These are phyloP conservation scores for Notechis scutatus DNA, from an alignment of 2,113 vertebrate species.

Conservation along the genomic window DNA sequence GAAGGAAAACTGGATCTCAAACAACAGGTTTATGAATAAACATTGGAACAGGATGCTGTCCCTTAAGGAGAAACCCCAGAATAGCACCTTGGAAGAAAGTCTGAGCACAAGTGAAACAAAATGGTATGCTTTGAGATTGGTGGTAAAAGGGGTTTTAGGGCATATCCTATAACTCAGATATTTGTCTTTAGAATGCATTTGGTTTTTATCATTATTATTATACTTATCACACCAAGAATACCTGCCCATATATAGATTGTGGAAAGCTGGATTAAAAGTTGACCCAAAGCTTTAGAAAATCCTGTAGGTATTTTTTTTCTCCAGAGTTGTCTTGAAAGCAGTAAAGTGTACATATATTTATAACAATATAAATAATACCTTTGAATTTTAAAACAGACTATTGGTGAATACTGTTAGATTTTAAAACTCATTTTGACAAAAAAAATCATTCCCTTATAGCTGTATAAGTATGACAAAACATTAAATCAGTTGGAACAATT, in stretches of 20 bases:
- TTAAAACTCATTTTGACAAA: too few relatives aligned
- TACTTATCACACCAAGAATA: not conserved
- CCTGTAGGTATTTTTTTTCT: not conserved
- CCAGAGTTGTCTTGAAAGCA: not conserved
- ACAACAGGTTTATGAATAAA: constrained; percentile 44
- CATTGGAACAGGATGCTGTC: not conserved
- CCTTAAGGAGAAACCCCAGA: constrained; percentile 24
- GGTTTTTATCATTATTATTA: not conserved
- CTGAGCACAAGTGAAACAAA: constrained; percentile 28
- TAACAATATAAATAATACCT: not conserved
- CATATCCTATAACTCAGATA: not conserved
- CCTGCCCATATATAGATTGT: not conserved
- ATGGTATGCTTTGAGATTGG: constrained; percentile 40
- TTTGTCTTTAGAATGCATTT: not conserved
- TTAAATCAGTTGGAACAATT: not conserved
- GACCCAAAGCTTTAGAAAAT: not conserved
- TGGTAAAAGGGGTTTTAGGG: not conserved
- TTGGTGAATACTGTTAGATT: too few relatives aligned
- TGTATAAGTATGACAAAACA: not conserved
- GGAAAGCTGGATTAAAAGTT: not conserved
- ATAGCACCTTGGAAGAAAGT: not conserved
- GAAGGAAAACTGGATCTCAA: not conserved
- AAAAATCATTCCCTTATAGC: not conserved
- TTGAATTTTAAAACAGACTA: too few relatives aligned
- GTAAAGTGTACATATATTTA: not conserved